Evolutionary conservation across 2,888 invertebrate genomes (phyloP).

Genomic region (Drosophila formosana): DNA sequence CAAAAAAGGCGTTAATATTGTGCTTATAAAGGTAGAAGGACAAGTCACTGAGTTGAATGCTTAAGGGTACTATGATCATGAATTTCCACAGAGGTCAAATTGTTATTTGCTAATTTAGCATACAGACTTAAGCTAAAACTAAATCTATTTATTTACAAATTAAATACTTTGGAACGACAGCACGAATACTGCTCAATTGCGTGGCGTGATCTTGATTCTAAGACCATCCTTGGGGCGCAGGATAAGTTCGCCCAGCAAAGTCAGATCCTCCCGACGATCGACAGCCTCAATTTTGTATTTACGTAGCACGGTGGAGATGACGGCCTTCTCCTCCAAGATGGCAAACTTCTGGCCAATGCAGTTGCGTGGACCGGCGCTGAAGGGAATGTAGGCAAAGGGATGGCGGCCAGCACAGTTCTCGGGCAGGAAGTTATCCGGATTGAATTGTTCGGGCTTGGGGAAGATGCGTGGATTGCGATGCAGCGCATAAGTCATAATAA

Average conservation of each 20-base stretch:
- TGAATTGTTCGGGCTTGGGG: slow-evolving; percentile 89
- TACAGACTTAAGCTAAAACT: slow-evolving; percentile 21
- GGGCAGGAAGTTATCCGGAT: slow-evolving; percentile 90
- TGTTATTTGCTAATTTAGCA: slow-evolving; percentile 63
- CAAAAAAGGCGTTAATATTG: neutral
- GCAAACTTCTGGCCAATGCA: slow-evolving; percentile 87
- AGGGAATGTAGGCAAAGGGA: slow-evolving; percentile 89
- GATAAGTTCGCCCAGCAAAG: slow-evolving; percentile 87
- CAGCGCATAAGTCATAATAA: slow-evolving; percentile 88
- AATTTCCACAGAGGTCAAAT: slow-evolving; percentile 40
- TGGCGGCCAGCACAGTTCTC: slow-evolving; percentile 88
- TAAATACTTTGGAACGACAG: slow-evolving; percentile 68
- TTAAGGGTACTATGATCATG: slow-evolving; percentile 13
- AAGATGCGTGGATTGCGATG: slow-evolving; percentile 89
- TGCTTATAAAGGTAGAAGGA: slow-evolving; percentile 14
- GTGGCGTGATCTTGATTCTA: slow-evolving; percentile 85
- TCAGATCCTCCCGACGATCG: slow-evolving; percentile 87
- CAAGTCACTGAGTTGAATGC: slow-evolving; percentile 55
- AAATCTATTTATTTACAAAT: slow-evolving; percentile 65
- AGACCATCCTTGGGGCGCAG: slow-evolving; percentile 87
- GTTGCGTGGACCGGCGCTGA: slow-evolving; percentile 89
- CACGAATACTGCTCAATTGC: slow-evolving; percentile 59
- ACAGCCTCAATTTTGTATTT: slow-evolving; percentile 87
- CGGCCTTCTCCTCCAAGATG: slow-evolving; percentile 87
- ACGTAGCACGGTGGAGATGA: slow-evolving; percentile 87